Conservation (phyloP, 2,888 invertebrate species). For the Drosophila mimica region DNA sequence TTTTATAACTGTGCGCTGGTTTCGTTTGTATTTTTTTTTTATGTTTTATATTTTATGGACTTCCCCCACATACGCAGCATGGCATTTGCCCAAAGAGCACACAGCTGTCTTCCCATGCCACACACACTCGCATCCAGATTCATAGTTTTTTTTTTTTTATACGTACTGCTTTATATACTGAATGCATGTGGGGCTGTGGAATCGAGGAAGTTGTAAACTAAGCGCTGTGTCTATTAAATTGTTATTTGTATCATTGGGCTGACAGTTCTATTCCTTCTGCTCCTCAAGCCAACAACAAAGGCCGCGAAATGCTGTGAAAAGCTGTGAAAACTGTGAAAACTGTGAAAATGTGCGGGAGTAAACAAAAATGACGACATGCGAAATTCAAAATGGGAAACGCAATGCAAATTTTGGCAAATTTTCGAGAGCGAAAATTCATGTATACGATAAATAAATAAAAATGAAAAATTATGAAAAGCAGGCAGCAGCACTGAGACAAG, state of each 20-base stretch:
- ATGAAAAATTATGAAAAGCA: slow-evolving; percentile 76
- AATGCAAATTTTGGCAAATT: slow-evolving; percentile 20
- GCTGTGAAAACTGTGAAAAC: slow-evolving; percentile 7
- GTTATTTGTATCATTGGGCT: slow-evolving; percentile 62
- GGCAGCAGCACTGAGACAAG: slow-evolving; percentile 51
- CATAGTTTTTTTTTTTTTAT: not conserved
- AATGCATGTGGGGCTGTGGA: slow-evolving; percentile 26
- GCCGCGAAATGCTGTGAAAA: slow-evolving; percentile 37
- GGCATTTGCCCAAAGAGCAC: slow-evolving; percentile 72
- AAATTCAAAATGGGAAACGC: slow-evolving; percentile 34
- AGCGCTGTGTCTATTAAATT: slow-evolving; percentile 63
- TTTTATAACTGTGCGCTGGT: slow-evolving; percentile 77
- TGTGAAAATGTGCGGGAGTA: slow-evolving; percentile 49
- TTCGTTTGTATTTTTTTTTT: slow-evolving; percentile 51
- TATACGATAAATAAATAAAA: slow-evolving; percentile 66
- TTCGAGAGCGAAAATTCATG: slow-evolving; percentile 35
- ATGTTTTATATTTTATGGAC: slow-evolving; percentile 69
- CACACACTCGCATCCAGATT: slow-evolving; percentile 33
- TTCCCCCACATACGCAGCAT: slow-evolving; percentile 75
- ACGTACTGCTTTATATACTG: slow-evolving; percentile 15
- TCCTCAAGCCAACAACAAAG: slow-evolving; percentile 47
- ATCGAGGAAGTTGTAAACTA: slow-evolving; percentile 74
- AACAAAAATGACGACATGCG: slow-evolving; percentile 73
- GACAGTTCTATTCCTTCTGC: slow-evolving; percentile 15
- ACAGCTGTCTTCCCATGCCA: slow-evolving; percentile 74